These are phyloP conservation scores for Plectrocnemia conspersa DNA, from an alignment of 1,140 invertebrate species.

Conservation along the genomic window DNA sequence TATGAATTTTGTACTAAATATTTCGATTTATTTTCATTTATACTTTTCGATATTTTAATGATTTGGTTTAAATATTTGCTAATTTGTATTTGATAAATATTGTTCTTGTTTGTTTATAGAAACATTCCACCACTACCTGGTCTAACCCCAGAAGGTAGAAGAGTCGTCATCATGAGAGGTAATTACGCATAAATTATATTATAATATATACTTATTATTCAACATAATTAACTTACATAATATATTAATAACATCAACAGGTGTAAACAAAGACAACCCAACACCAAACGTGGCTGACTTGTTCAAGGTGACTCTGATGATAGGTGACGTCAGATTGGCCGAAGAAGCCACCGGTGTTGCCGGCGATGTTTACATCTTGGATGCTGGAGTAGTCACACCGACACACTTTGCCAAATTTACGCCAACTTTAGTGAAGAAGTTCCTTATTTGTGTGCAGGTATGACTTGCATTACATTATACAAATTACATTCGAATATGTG, in stretches of 20 bases:
- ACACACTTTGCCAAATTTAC: conserved; percentile 72
- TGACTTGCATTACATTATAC: conserved; percentile 18
- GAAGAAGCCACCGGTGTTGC: conserved; percentile 73
- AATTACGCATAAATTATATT: conserved; percentile 12
- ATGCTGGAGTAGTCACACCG: conserved; percentile 68
- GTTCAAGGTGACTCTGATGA: conserved; percentile 77
- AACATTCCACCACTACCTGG: conserved; percentile 74
- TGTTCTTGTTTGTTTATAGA: conserved; percentile 50
- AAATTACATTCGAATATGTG: conserved; percentile 4
- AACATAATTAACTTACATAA: background rate
- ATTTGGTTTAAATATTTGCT: too few relatives aligned
- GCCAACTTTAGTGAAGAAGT: conserved; percentile 71
- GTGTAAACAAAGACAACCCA: conserved; percentile 45
- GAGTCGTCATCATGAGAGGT: conserved; percentile 61
- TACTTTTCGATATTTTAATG: too few relatives aligned
- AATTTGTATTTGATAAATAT: conserved; percentile 2
- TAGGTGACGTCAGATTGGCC: conserved; percentile 70
- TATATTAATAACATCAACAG: conserved; percentile 34
- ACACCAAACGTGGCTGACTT: conserved; percentile 56
- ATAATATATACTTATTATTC: background rate
- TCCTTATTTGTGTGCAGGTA: conserved; percentile 73
- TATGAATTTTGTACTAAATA: too few relatives aligned
- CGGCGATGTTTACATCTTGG: conserved; percentile 75
- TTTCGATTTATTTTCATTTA: too few relatives aligned
- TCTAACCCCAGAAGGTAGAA: conserved; percentile 70